Conservation (phyloP, 2,888 invertebrate genomes). For the Apotomis betuletana region DNA sequence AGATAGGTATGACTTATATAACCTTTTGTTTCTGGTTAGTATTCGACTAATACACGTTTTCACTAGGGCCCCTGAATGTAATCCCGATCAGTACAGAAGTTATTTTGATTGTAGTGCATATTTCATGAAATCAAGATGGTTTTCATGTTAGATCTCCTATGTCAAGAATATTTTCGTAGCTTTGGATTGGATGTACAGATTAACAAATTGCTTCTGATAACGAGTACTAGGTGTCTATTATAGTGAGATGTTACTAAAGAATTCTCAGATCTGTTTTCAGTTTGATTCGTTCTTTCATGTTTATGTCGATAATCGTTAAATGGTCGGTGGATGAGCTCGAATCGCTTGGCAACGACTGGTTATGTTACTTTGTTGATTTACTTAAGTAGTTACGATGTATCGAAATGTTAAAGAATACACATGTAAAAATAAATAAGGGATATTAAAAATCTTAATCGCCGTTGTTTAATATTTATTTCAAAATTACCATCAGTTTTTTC, state of each 20-base stretch:
- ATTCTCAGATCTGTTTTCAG: slow-evolving; percentile 17
- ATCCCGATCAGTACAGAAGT: too few relatives aligned
- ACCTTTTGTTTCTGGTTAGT: too few relatives aligned
- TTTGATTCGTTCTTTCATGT: slow-evolving; percentile 12
- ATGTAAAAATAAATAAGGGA: slow-evolving; percentile 45
- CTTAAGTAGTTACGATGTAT: slow-evolving; percentile 43
- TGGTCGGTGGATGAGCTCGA: not conserved
- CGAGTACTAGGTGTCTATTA: not conserved
- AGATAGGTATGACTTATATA: too few relatives aligned
- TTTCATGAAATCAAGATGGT: too few relatives aligned
- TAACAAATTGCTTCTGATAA: not conserved
- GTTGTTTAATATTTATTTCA: slow-evolving; percentile 43
- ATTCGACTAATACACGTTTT: too few relatives aligned
- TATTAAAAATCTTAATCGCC: slow-evolving; percentile 40
- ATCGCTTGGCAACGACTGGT: not conserved
- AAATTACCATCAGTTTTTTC: slow-evolving; percentile 16
- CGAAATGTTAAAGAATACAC: slow-evolving; percentile 41
- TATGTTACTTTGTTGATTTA: slow-evolving; percentile 40
- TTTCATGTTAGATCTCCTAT: not conserved
- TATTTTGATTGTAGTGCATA: too few relatives aligned
- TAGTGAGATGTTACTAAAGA: slow-evolving; percentile 8
- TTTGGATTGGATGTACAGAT: not conserved
- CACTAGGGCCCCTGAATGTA: too few relatives aligned
- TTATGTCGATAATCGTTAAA: slow-evolving; percentile 5
- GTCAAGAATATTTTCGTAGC: not conserved